Evolutionary conservation across 2,888 invertebrate genomes (phyloP).

Genomic region (Chalcosyrphus nemorum): DNA sequence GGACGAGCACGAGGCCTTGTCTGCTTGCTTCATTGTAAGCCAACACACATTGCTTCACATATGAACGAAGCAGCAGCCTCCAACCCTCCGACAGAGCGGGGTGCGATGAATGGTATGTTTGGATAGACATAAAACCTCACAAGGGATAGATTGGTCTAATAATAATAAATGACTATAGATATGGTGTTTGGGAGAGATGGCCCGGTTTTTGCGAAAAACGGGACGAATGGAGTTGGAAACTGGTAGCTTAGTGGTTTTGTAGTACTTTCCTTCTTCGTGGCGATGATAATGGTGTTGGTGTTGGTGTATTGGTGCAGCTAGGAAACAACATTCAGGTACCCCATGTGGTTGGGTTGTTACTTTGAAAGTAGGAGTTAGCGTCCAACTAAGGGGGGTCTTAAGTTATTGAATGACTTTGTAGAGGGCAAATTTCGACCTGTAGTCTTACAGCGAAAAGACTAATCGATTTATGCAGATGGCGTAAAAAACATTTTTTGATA

Average conservation of each 20-base stretch:
- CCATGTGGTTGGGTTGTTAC: slow-evolving; percentile 25
- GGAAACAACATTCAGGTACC: slow-evolving; percentile 25
- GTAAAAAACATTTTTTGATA: background rate
- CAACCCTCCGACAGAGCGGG: too few relatives aligned
- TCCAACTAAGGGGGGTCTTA: too few relatives aligned
- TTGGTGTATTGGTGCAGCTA: too few relatives aligned
- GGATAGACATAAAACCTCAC: slow-evolving; percentile 60
- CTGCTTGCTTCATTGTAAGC: slow-evolving; percentile 35
- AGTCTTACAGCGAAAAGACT: background rate
- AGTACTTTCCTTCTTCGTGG: slow-evolving; percentile 29
- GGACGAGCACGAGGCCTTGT: background rate
- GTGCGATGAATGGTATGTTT: slow-evolving; percentile 47
- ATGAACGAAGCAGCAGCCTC: background rate
- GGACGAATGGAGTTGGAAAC: slow-evolving; percentile 53
- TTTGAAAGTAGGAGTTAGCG: background rate
- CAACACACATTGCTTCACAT: slow-evolving; percentile 20
- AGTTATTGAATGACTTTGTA: slow-evolving; percentile 22
- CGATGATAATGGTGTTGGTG: background rate
- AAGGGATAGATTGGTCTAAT: slow-evolving; percentile 73
- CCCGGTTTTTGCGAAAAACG: slow-evolving; percentile 48
- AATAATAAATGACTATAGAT: slow-evolving; percentile 69
- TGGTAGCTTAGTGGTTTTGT: slow-evolving; percentile 64
- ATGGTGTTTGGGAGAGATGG: slow-evolving; percentile 61
- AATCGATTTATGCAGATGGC: slow-evolving; percentile 46
- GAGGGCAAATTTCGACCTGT: background rate